A percentile compares a stretch with the other conserved stretches of the same genome.
Evolutionary conservation across 1,140 invertebrate genomes (phyloP).

Genomic region (Drosophila sucinea): DNA sequence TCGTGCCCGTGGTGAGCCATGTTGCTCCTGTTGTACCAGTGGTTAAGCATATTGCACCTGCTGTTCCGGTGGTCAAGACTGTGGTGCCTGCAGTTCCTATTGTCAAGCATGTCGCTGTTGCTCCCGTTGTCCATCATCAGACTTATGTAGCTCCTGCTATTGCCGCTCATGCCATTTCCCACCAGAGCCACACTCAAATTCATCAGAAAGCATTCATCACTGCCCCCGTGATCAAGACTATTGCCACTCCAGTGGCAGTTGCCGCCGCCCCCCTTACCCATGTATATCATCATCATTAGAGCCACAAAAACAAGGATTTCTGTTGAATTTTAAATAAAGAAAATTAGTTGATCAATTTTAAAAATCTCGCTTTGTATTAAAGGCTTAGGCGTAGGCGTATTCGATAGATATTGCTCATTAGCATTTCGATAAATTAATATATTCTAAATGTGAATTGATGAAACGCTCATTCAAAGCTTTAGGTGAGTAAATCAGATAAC

Average conservation of each 20-base stretch:
- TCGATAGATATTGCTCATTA: too few relatives aligned
- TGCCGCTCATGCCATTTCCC: constrained; percentile 82
- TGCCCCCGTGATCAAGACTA: constrained; percentile 56
- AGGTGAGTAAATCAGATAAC: too few relatives aligned
- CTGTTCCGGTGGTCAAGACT: constrained; percentile 47
- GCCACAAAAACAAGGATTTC: constrained; percentile 13
- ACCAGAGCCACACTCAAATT: constrained; percentile 83
- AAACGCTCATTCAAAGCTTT: too few relatives aligned
- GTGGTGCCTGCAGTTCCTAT: constrained; percentile 47
- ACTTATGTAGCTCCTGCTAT: neutral
- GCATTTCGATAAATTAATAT: too few relatives aligned
- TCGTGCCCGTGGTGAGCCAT: constrained; percentile 60
- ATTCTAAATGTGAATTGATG: too few relatives aligned
- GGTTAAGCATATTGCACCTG: constrained; percentile 38
- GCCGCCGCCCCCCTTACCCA: constrained; percentile 56
- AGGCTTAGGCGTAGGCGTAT: too few relatives aligned
- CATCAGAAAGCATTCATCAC: constrained; percentile 68
- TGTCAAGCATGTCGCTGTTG: constrained; percentile 71
- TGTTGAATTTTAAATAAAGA: constrained; percentile 67
- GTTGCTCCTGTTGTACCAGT: constrained; percentile 39
- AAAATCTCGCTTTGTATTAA: neutral
- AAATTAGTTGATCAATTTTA: constrained; percentile 18
- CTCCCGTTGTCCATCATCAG: constrained; percentile 49
- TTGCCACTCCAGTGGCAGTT: constrained; percentile 45
- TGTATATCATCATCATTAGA: constrained; percentile 63